A percentile compares a stretch with the other conserved stretches of the same genome.
Conservation (phyloP, 2,113 vertebrate species). For the Pangasianodon hypophthalmus region DNA sequence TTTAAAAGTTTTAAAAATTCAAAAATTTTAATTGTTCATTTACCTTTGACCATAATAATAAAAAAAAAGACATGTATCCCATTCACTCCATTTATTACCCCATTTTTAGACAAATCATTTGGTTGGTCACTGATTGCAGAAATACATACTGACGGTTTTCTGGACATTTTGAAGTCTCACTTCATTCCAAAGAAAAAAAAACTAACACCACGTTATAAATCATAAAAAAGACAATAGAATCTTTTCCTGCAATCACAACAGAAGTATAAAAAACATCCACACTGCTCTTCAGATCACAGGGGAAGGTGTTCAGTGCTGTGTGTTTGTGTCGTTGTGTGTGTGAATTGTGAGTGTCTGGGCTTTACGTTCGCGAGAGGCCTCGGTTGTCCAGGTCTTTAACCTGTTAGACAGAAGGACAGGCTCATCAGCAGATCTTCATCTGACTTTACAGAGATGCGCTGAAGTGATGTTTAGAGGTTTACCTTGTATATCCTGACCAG, state of each 20-base stretch:
- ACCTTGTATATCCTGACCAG: conserved; percentile 99
- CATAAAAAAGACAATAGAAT: conserved; percentile 56
- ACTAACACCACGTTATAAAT: conserved; percentile 66
- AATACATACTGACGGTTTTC: conserved; percentile 62
- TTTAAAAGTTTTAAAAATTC: background rate
- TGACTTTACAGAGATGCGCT: background rate
- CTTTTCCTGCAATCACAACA: conserved; percentile 75
- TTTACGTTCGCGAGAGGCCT: conserved; percentile 93
- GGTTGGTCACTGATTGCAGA: conserved; percentile 75
- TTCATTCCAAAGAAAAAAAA: conserved; percentile 57
- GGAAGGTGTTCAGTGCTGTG: conserved; percentile 82
- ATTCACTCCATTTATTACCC: conserved; percentile 60
- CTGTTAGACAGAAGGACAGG: conserved; percentile 64
- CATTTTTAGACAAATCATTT: conserved; percentile 66
- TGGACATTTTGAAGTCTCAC: conserved; percentile 68
- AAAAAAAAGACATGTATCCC: conserved; percentile 44
- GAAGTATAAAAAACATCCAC: conserved; percentile 77
- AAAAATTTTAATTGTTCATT: background rate
- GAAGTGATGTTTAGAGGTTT: background rate
- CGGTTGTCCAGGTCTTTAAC: conserved; percentile 98
- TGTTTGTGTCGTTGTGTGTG: conserved; percentile 48
- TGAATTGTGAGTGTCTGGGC: conserved; percentile 26
- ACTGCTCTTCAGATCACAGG: conserved; percentile 70
- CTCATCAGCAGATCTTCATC: background rate
- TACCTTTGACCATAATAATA: background rate